Evolutionary conservation across 2,888 invertebrate genomes (phyloP).

Genomic region (Scelioninae gen. 1): DNA sequence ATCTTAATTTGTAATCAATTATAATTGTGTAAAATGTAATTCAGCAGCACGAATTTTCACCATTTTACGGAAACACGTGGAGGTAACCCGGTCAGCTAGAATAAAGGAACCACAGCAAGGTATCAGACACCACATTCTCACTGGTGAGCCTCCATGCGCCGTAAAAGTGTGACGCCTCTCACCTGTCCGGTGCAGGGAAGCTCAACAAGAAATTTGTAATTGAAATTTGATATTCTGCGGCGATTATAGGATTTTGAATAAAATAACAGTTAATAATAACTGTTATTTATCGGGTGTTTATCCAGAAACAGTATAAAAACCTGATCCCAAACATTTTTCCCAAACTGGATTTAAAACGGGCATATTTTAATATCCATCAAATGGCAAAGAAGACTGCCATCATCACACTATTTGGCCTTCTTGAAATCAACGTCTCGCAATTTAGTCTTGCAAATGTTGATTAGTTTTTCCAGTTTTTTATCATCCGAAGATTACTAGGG

Average conservation of each 20-base stretch:
- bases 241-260: slow-evolving; percentile 23
- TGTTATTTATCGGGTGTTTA: too few relatives aligned
- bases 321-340: background rate
- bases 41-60: too few relatives aligned
- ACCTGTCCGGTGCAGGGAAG: slow-evolving; percentile 69
- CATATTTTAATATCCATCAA: slow-evolving; percentile 19
- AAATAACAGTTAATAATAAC: slow-evolving; percentile 16
- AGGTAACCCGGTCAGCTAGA: background rate
- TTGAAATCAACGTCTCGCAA: slow-evolving; percentile 3
- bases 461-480: slow-evolving; percentile 4
- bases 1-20: too few relatives aligned
- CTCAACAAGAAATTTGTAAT: background rate
- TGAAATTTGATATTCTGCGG: slow-evolving; percentile 3
- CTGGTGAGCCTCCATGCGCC: slow-evolving; percentile 78
- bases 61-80: background rate
- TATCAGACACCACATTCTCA: slow-evolving; percentile 76
- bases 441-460: background rate
- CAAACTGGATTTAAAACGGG: slow-evolving; percentile 21
- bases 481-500: too few relatives aligned
- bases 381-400: background rate
- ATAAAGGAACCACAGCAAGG: background rate
- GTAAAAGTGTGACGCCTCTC: slow-evolving; percentile 77
- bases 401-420: slow-evolving; percentile 6
- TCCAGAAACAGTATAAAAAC: too few relatives aligned
- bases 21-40: background rate